A percentile compares a stretch with the other conserved stretches of the same genome.
phyloP scores from a whole-genome alignment of 2,113 vertebrate genomes.

The Heptranchias perlo region DNA sequence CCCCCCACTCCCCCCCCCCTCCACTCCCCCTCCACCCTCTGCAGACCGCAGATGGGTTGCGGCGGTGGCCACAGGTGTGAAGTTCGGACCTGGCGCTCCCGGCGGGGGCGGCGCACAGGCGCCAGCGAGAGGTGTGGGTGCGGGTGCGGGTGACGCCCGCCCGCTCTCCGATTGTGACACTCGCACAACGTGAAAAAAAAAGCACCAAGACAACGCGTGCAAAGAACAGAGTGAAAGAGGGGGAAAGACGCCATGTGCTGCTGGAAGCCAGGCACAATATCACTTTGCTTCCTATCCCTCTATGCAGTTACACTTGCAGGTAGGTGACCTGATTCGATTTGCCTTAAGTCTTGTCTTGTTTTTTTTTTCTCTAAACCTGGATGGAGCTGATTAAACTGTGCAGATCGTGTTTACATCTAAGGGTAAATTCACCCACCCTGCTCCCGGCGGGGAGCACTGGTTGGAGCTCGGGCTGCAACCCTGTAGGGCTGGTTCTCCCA shows the following conservation, averaged over 20 bases:
- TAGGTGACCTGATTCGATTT: neutral
- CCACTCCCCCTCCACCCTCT: too few species aligned
- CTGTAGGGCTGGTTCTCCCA: neutral
- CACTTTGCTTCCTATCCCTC: slow-evolving; percentile 2
- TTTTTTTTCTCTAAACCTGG: neutral
- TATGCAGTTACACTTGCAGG: neutral
- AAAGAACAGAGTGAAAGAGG: neutral
- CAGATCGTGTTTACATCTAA: neutral
- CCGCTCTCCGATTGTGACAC: neutral
- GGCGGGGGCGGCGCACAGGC: neutral
- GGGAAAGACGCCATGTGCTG: neutral
- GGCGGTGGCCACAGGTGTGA: neutral
- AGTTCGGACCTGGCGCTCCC: neutral
- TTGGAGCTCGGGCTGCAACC: neutral
- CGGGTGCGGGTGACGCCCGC: too few species aligned
- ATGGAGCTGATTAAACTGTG: neutral
- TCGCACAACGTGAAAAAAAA: neutral
- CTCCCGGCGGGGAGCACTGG: neutral
- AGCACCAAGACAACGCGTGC: neutral
- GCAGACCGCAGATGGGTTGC: neutral
- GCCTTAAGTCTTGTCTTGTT: neutral
- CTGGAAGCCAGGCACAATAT: neutral
- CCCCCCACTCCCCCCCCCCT: too few species aligned
- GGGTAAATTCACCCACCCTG: neutral
- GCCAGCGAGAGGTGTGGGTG: neutral